phyloP scores from a whole-genome alignment of 2,113 vertebrate species.

The Shinisaurus crocodilurus region DNA sequence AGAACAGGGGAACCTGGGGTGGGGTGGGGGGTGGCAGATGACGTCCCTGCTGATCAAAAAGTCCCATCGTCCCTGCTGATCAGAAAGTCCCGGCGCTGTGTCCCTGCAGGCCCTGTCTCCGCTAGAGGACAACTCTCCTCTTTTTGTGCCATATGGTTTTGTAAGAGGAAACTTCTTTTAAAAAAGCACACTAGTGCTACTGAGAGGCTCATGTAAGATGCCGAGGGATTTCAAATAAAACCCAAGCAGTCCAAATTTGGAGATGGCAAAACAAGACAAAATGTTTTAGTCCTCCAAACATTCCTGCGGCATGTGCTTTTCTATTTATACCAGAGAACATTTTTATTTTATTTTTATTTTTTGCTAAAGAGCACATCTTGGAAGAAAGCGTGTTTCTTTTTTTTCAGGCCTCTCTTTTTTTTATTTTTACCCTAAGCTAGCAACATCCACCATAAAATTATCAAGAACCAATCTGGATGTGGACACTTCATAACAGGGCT shows the following conservation, averaged over 20 bases:
- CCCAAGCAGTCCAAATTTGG: not conserved
- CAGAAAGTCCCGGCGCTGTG: too few relatives aligned
- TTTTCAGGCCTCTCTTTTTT: not conserved
- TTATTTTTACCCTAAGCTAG: not conserved
- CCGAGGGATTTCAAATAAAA: conserved; percentile 4
- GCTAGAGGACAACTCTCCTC: not conserved
- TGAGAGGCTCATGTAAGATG: not conserved
- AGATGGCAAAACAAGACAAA: not conserved
- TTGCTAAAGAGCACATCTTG: not conserved
- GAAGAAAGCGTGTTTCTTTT: not conserved
- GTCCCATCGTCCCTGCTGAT: too few relatives aligned
- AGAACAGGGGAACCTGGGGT: too few relatives aligned
- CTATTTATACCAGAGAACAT: conserved; percentile 12
- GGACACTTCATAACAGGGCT: not conserved
- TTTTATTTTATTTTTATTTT: not conserved
- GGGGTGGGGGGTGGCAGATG: too few relatives aligned
- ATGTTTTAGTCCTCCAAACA: conserved; percentile 9
- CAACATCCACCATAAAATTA: not conserved
- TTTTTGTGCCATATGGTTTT: not conserved
- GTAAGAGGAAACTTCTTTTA: not conserved
- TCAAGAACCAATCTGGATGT: not conserved
- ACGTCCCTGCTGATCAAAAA: too few relatives aligned
- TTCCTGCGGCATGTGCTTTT: conserved; percentile 13
- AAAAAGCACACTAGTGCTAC: not conserved
- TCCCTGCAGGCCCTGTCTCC: too few relatives aligned